Percentiles rank a stretch among this genome's conserved stretches.
phyloP scores from a whole-genome alignment of 2,888 invertebrate genomes.

The Xestia xanthographa region DNA sequence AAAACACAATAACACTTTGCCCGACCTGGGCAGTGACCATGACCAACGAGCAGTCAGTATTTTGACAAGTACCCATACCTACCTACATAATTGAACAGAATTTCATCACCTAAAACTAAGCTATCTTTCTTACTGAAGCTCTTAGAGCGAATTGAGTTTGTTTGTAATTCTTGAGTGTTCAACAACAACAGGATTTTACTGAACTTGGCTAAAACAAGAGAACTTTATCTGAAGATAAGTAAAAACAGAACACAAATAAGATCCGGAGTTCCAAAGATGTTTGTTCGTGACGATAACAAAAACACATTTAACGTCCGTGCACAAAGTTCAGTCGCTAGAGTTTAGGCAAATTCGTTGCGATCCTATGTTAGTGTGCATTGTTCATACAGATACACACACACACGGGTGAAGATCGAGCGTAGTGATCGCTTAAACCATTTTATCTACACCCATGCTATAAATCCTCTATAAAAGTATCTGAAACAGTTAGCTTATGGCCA shows the following conservation, averaged over 20 bases:
- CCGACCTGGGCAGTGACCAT: no score
- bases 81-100: neutral
- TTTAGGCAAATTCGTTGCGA: no score
- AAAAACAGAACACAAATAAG: neutral
- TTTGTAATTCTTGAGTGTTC: neutral
- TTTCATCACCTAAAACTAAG: neutral
- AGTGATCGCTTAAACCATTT: no score
- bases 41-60: no score
- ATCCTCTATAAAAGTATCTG: no score
- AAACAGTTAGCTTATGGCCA: no score
- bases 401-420: no score
- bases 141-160: neutral
- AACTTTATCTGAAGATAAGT: conserved; percentile 15
- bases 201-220: neutral
- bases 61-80: neutral
- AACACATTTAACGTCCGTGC: neutral
- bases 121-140: neutral
- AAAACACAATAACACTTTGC: no score
- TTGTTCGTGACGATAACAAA: conserved; percentile 1
- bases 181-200: neutral
- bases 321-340: no score
- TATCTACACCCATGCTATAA: no score
- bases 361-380: no score
- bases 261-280: conserved; percentile 2
- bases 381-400: no score